Evolutionary conservation across 2,797 vertebrate species (phyloP).

Genomic region (Naso thynnoides): DNA sequence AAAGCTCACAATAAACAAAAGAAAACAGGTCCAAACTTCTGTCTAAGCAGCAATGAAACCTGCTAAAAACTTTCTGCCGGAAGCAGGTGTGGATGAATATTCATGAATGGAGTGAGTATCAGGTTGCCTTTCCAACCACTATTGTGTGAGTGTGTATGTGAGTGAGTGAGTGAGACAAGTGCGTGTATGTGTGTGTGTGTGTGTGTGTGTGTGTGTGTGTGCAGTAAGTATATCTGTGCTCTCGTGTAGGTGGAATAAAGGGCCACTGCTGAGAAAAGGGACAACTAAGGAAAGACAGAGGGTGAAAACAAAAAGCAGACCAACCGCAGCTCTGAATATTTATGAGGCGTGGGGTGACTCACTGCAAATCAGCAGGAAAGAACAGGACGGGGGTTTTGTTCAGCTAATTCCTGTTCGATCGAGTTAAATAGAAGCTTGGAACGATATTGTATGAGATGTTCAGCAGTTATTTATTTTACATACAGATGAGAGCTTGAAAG

Average conservation of each 20-base stretch:
- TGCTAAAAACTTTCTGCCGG: constrained; percentile 73
- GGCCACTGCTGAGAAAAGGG: constrained; percentile 67
- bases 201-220: constrained; percentile 33
- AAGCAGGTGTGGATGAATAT: constrained; percentile 87
- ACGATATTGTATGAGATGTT: constrained; percentile 28
- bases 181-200: constrained; percentile 30
- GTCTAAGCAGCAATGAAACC: constrained; percentile 66
- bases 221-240: constrained; percentile 36
- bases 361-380: constrained; percentile 43
- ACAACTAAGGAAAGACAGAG: constrained; percentile 70
- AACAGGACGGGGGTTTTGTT: constrained; percentile 28
- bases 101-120: constrained; percentile 75
- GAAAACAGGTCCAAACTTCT: constrained; percentile 70
- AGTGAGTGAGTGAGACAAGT: constrained; percentile 48
- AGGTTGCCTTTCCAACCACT: constrained; percentile 68
- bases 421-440: constrained; percentile 40
- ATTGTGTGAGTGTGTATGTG: constrained; percentile 70
- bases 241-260: constrained; percentile 73
- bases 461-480: constrained; percentile 1
- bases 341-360: constrained; percentile 56
- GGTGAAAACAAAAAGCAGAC: constrained; percentile 72
- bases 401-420: constrained; percentile 42
- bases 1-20: constrained; percentile 39
- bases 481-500: no score
- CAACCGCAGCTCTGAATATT: constrained; percentile 72